phyloP scores from a whole-genome alignment of 2,888 invertebrate species.

The Synergus japonicus region DNA sequence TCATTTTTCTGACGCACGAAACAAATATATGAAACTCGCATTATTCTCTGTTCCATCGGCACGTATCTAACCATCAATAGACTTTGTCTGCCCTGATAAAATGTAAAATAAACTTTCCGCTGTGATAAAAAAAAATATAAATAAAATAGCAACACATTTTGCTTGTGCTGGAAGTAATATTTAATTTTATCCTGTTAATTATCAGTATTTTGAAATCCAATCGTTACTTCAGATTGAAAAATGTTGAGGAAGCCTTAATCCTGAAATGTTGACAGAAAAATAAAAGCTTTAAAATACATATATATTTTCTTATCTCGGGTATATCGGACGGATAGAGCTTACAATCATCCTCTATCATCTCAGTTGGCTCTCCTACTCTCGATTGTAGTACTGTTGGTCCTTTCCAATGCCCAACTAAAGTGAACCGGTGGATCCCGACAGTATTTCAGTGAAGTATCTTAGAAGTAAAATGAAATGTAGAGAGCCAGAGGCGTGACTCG shows the following conservation, averaged over 20 bases:
- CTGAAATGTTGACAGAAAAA: not conserved
- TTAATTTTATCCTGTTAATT: not conserved
- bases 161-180: not conserved
- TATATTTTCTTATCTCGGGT: not conserved
- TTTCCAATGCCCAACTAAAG: slow-evolving; percentile 46
- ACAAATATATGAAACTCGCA: slow-evolving; percentile 37
- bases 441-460: slow-evolving; percentile 71
- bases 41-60: slow-evolving; percentile 35
- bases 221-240: not conserved
- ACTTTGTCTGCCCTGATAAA: slow-evolving; percentile 26
- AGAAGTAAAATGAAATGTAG: slow-evolving; percentile 73
- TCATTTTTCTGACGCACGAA: slow-evolving; percentile 40
- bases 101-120: slow-evolving; percentile 37
- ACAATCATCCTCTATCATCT: not conserved
- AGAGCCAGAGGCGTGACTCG: slow-evolving; percentile 70
- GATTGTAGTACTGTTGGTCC: slow-evolving; percentile 2
- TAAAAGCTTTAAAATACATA: not conserved
- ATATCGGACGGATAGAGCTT: not conserved
- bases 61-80: slow-evolving; percentile 35
- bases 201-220: not conserved
- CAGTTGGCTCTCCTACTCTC: not conserved
- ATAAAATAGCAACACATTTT: not conserved
- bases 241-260: no score
- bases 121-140: not conserved
- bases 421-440: slow-evolving; percentile 54